Conservation (phyloP, 2,797 vertebrate species). For the Xiphorhynchus erythropygius region DNA sequence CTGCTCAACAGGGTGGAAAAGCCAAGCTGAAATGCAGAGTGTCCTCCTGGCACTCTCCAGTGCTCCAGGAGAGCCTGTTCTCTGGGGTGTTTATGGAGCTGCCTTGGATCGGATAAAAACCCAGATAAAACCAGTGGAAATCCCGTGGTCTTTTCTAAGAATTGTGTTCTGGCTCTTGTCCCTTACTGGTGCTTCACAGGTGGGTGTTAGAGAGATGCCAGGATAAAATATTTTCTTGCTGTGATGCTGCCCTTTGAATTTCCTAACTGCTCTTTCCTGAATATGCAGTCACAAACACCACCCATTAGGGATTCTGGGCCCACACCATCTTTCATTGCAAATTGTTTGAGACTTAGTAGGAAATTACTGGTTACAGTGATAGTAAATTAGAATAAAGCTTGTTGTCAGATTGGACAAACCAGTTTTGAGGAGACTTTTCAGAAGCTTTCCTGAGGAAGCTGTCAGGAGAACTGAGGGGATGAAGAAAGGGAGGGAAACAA, state of each 20-base stretch:
- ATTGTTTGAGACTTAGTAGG: background rate
- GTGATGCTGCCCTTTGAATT: background rate
- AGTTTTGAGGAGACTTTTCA: background rate
- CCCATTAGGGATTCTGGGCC: background rate
- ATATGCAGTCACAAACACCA: background rate
- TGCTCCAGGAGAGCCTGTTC: background rate
- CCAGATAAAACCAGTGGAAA: background rate
- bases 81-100: rapidly evolving
- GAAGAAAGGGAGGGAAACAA: background rate
- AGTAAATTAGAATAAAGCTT: background rate
- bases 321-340: background rate
- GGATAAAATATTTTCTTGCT: background rate
- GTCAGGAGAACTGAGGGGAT: background rate
- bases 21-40: background rate
- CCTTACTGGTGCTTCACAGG: background rate
- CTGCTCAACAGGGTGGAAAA: background rate
- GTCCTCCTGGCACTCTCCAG: background rate
- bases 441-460: background rate
- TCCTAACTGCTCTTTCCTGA: background rate
- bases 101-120: background rate
- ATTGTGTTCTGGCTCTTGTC: background rate
- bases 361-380: background rate
- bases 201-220: background rate
- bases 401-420: background rate
- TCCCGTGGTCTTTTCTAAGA: background rate